A percentile compares a stretch with the other conserved stretches of the same genome.
These are phyloP conservation scores for Campoletis sonorensis DNA, from an alignment of 1,140 invertebrate genomes.

Conservation along the genomic window DNA sequence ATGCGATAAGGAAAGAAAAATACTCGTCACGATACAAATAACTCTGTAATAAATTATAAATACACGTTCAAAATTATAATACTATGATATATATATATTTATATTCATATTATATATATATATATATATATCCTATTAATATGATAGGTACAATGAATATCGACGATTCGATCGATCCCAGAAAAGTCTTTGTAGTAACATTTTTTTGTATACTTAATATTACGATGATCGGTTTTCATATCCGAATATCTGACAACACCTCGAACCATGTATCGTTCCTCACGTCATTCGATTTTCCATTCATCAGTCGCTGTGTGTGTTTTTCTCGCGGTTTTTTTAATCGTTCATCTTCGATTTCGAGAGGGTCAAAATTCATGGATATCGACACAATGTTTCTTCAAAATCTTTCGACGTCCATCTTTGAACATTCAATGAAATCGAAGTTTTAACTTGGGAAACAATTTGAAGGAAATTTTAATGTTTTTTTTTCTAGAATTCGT, in stretches of 20 bases:
- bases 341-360: too few species aligned
- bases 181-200: conserved; percentile 2
- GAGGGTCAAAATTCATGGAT: too few species aligned
- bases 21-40: conserved; percentile 31
- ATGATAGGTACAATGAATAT: conserved; percentile 21
- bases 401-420: too few species aligned
- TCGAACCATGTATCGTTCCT: background rate
- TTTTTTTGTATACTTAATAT: background rate
- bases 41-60: conserved; percentile 65
- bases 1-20: conserved; percentile 14
- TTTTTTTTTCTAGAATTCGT: too few species aligned
- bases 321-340: too few species aligned
- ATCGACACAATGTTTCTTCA: too few species aligned
- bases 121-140: conserved; percentile 53
- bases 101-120: background rate
- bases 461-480: too few species aligned
- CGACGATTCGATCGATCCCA: conserved; percentile 10
- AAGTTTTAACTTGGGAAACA: too few species aligned
- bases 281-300: background rate
- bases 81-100: conserved; percentile 39
- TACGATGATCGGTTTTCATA: background rate
- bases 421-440: too few species aligned
- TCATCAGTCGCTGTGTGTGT: too few species aligned
- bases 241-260: background rate
- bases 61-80: conserved; percentile 57